Base-by-base conservation (phyloP, 2,113 vertebrate species). In the Ia io region DNA sequence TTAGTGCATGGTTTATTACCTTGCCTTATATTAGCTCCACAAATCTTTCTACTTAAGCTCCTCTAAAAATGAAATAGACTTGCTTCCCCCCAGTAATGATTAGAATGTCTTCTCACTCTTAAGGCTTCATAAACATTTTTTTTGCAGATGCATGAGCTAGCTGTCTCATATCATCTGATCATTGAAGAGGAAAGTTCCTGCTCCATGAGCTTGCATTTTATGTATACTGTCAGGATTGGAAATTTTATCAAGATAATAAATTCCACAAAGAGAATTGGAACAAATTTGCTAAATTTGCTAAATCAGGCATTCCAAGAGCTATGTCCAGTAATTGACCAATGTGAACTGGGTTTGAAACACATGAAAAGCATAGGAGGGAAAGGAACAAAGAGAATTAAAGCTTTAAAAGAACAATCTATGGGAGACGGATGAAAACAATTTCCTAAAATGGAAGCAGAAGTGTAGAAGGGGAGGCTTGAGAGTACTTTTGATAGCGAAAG, bases 1-100 rank as follows among this genome's bases (percentile, higher is more conserved):
- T 90, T 93, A 95, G 97, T 90, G 18, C 65, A 44, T 88, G 35
- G 28, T 73, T 95, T 97, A 90, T 88, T 87, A 76, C 20, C 28
- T 92, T 73, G 28, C 5, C 53, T 89, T 86, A 85, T 65, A 91
- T 94, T 35, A 14, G 18, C 11, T 37, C 51, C 8, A 65, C 67
- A 47, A 11, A 86, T 95, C 69, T 63, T 94, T 91, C 40, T 59
- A 35, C 30, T 83, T 95, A 84, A 9, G 1, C 23, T 87, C 2
- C 12, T 30, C 89, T 18, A 17, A 44, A 59, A 22, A 51, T 51
- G 30, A 87, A 94, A 30, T 86, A 85, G 30, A 1, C n/a, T 6
- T 47, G 37, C 42, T 84, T 90, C n/a, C 35, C 20, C 77, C 20
- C 3, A 53, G 40, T 84, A 74, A 56, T 73, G 51, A 63, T 28